A percentile compares a stretch with the other conserved stretches of the same genome.
Evolutionary conservation across 2,797 vertebrate genomes (phyloP).

Genomic region (Eulemur albifrons): DNA sequence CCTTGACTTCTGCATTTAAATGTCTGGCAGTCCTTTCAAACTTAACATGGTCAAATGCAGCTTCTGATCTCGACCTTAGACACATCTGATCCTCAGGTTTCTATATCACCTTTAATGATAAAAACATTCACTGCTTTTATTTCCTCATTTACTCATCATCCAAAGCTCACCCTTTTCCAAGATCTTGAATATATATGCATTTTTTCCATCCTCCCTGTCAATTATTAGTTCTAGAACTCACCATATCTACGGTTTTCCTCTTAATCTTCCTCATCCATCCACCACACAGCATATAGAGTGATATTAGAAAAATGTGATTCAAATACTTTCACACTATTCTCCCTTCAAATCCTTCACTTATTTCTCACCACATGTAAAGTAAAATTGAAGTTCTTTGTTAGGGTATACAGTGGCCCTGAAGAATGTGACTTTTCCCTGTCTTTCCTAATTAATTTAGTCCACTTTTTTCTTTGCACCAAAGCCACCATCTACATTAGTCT

Average conservation of each 20-base stretch:
- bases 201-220: not conserved
- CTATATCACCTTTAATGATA: not conserved
- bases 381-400: not conserved
- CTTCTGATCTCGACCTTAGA: not conserved
- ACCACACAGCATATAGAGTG: fast-evolving
- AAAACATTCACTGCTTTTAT: not conserved
- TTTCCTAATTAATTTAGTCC: not conserved
- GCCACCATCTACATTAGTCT: not conserved
- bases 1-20: not conserved
- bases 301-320: not conserved
- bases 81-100: not conserved
- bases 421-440: not conserved
- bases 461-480: not conserved
- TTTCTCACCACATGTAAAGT: too few relatives aligned
- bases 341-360: not conserved
- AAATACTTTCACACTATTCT: not conserved
- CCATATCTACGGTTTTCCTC: not conserved
- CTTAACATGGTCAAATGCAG: not conserved
- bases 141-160: not conserved
- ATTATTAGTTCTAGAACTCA: not conserved
- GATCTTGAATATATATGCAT: not conserved
- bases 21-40: not conserved
- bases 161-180: not conserved
- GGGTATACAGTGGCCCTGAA: not conserved
- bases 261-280: not conserved